These are phyloP conservation scores for Siniperca knerii DNA, from an alignment of 2,113 vertebrate species.

Conservation along the genomic window DNA sequence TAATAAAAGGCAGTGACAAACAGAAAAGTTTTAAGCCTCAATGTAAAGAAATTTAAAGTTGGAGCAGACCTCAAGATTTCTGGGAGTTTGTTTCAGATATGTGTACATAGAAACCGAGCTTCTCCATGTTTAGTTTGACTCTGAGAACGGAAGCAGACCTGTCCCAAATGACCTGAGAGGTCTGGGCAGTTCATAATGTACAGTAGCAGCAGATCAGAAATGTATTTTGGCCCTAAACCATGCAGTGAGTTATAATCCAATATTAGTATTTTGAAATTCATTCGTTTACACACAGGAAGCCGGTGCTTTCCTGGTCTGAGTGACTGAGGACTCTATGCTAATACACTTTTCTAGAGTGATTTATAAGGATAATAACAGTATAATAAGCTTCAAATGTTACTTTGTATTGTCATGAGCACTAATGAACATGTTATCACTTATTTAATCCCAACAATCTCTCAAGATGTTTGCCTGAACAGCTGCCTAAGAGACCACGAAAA, in stretches of 20 bases:
- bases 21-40: too few species aligned
- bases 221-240: background rate
- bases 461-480: background rate
- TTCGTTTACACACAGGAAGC: background rate
- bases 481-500: constrained; percentile 1
- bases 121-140: background rate
- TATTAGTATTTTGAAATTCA: background rate
- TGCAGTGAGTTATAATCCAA: background rate
- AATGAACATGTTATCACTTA: background rate
- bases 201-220: background rate
- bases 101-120: background rate
- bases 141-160: background rate
- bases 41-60: constrained; percentile 1
- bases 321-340: background rate
- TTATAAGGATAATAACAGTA: background rate
- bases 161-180: background rate
- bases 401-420: background rate
- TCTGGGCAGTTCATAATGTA: background rate
- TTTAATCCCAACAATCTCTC: background rate
- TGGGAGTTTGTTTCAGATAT: background rate
- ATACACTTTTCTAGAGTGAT: too few species aligned
- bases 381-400: background rate
- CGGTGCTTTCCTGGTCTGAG: background rate
- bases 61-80: background rate
- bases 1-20: background rate